phyloP scores from a whole-genome alignment of 1,140 invertebrate species.

The Heliconius congener region DNA sequence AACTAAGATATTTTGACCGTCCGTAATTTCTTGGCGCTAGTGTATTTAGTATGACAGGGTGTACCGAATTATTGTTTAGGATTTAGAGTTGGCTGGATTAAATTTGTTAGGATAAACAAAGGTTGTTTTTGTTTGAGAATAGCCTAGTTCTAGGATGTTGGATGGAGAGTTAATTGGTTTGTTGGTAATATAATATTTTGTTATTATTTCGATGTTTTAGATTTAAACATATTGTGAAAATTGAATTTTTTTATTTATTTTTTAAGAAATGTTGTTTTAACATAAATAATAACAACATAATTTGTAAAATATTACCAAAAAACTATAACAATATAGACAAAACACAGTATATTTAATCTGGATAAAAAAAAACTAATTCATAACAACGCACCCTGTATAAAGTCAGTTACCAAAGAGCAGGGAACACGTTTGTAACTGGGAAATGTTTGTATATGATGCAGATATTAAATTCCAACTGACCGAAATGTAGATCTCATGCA shows the following conservation, averaged over 20 bases:
- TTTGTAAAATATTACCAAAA: too few relatives aligned
- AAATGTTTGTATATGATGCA: constrained; percentile 68
- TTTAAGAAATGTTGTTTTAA: background rate
- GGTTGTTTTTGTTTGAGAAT: background rate
- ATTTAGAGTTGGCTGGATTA: constrained; percentile 47
- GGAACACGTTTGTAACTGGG: constrained; percentile 60
- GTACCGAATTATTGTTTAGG: constrained; percentile 60
- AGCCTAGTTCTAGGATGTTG: background rate
- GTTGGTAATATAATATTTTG: background rate
- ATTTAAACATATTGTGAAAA: background rate
- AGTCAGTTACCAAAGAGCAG: constrained; percentile 55
- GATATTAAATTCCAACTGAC: constrained; percentile 76
- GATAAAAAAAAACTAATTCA: background rate
- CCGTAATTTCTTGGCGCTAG: constrained; percentile 73
- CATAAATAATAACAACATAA: too few relatives aligned
- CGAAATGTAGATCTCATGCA: constrained; percentile 48
- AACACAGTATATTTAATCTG: background rate
- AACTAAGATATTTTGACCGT: constrained; percentile 81
- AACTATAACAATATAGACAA: background rate
- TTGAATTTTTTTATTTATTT: background rate
- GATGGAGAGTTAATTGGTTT: background rate
- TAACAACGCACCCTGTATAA: constrained; percentile 50
- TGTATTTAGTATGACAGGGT: constrained; percentile 69
- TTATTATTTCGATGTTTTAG: background rate
- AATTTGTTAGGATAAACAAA: constrained; percentile 7